Evolutionary conservation across 2,888 invertebrate species (phyloP).

Genomic region (Dicyrtoma fusca): DNA sequence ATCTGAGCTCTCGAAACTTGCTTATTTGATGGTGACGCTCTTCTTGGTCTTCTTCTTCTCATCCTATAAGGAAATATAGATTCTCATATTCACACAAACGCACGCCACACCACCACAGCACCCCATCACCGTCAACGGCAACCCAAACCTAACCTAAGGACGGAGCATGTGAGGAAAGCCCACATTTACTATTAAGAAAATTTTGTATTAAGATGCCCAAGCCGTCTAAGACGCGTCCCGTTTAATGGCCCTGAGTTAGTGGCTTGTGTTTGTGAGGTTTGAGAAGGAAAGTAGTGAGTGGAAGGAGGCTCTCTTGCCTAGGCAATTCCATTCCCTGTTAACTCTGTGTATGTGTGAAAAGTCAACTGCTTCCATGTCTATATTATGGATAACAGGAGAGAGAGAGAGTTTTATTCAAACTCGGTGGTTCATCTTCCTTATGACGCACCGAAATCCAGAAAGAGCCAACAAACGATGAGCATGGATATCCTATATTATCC

Average conservation of each 20-base stretch:
- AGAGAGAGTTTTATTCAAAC: not conserved
- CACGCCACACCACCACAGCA: too few species aligned
- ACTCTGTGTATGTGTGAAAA: too few species aligned
- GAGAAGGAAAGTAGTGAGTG: not conserved
- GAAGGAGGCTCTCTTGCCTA: not conserved
- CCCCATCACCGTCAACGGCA: not conserved
- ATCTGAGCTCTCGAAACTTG: conserved; percentile 39
- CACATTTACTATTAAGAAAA: conserved; percentile 10
- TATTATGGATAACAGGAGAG: not conserved
- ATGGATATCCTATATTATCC: too few species aligned
- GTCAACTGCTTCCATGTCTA: too few species aligned
- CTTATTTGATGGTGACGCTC: conserved; percentile 28
- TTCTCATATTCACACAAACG: not conserved
- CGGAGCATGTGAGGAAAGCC: not conserved
- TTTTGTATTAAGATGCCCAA: conserved; percentile 2
- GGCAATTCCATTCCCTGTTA: too few species aligned
- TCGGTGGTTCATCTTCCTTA: too few species aligned
- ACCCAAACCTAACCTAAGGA: too few species aligned
- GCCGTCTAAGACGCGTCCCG: too few species aligned
- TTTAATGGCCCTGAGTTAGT: too few species aligned
- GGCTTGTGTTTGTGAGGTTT: conserved; percentile 1
- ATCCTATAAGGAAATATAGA: conserved; percentile 12
- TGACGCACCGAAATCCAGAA: too few species aligned
- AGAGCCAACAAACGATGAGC: too few species aligned
- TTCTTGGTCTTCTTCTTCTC: too few species aligned